Base-by-base conservation (phyloP, 2,113 vertebrate species). In the Mastomys coucha region DNA sequence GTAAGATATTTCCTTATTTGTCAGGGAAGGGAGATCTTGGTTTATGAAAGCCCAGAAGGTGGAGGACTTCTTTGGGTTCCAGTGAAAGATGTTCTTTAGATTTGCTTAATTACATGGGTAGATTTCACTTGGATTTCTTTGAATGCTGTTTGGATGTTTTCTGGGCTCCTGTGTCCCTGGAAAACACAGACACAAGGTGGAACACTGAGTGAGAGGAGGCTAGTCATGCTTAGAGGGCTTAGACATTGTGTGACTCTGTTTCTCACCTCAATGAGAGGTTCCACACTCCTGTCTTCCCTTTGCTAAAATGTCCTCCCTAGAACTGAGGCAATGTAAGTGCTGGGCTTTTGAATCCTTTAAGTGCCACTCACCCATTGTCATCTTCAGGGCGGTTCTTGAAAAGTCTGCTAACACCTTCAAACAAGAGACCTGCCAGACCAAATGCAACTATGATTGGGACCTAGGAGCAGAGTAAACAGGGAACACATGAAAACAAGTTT, bases 391-490 rank as follows among this genome's bases (percentile, higher is more conserved):
- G 1, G 31, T 0, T 33, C 65, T 69, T 14, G 2, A 33, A 3
- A 33, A 69, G 4, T 12, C 31, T 14, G 28, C 2, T 5, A 26
- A 82, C 0, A 58, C 11, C 5, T n/a, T 1, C 0, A 4, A n/a
- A 0, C 5, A 3, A 1, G 36, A 60, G 0, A 58, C 3, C 1
- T 17, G 3, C 1, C 24, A 84, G 0, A 28, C 53, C 53, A 16
- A 20, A 11, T 26, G 1, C 5, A 16, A 84, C 1, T 4, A 28
- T 1, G 42, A 6, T 1, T 42, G 11, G 2, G 24, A 63, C 17
- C 58, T 84, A 22, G 81, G 28, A 45, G 39, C n/a, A 85, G 58
- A 42, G 45, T 11, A 28, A 45, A 65, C 39, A 45, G n/a, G 45
- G 39, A 65, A 13, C 53, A 45, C 22, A 17, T 70, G 53, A 72